A percentile compares a stretch with the other conserved stretches of the same genome.
Conservation (phyloP, 1,140 invertebrate genomes). For the Euwallacea fornicatus region DNA sequence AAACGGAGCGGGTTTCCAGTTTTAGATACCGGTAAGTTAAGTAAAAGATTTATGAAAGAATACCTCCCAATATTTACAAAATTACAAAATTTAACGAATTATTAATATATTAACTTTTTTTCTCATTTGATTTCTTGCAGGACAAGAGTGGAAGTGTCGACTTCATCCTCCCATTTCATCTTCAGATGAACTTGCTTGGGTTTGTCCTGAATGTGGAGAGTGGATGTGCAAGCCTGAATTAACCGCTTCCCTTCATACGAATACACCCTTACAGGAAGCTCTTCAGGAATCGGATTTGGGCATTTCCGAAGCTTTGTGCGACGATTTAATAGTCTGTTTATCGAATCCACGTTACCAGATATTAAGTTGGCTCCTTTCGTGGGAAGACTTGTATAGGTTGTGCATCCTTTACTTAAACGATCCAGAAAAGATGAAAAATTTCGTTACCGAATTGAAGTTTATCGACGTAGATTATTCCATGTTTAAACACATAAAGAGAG, state of each 20-base stretch:
- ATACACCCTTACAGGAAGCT: conserved; percentile 48
- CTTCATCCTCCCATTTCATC: conserved; percentile 45
- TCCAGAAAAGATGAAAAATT: conserved; percentile 61
- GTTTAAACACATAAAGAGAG: conserved; percentile 60
- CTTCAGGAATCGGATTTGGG: conserved; percentile 56
- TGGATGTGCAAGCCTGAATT: conserved; percentile 47
- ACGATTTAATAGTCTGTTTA: conserved; percentile 64
- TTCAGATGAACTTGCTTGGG: conserved; percentile 46
- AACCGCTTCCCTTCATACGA: conserved; percentile 45
- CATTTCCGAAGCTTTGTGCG: conserved; percentile 60
- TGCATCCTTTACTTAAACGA: conserved; percentile 65
- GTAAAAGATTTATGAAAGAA: not conserved
- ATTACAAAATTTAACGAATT: not conserved
- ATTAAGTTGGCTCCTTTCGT: conserved; percentile 63
- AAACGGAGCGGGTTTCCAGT: conserved; percentile 57
- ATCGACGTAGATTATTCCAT: conserved; percentile 67
- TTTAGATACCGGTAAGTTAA: conserved; percentile 41
- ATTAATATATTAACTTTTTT: conserved; percentile 1
- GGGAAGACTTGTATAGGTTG: conserved; percentile 60
- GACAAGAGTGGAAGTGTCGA: conserved; percentile 51
- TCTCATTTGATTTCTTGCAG: conserved; percentile 9
- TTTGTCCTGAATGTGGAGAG: conserved; percentile 47
- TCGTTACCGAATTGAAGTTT: conserved; percentile 64
- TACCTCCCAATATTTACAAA: not conserved
- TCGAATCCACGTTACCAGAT: conserved; percentile 64